Base-by-base conservation (phyloP, 2,797 vertebrate species). In the Lepus oiostolus region DNA sequence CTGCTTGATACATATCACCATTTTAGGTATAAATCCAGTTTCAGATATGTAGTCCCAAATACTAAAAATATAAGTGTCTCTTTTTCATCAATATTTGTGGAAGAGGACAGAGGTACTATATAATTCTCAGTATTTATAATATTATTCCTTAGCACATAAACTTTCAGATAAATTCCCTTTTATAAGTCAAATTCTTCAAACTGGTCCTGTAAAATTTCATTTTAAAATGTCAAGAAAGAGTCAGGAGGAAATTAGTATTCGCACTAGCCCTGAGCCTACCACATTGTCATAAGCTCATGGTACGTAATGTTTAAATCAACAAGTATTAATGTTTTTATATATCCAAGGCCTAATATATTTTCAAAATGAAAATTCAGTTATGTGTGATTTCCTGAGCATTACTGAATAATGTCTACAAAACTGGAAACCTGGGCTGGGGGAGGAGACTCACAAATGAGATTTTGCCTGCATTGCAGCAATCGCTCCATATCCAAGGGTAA, bases 361-460 rank as follows among this genome's bases (percentile, higher is more conserved):
- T 68, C 26, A 80, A 90, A 93, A 86, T 62, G 75, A 76, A 92
- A 93, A 93, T 94, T 30, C 71, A 90, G 79, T 93, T 96, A 94
- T 21, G 24, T 74, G 50, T 68, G 22, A 96, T 77, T 97, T 95
- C 79, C 96, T 95, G 71, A 93, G 76, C 65, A 68, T 88, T 79
- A 96, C 83, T 80, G 85, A 90, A 72, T 80, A 91, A 94, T 65
- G 30, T 72, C 75, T 77, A 68, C 62, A 71, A 79, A 88, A 79
- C 67, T 87, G 83, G 90, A 94, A 90, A 88, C 47, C 13, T 6
- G n/a, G 32, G 16, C 47, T 83, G 74, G 70, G 47, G 86, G 52
- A 85, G 54, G 83, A 82, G 84, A 89, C 12, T 2, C 28, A 60
- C 82, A 88, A 94, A 93, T 88, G 90, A 90, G 85, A 94, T 93